Conservation (phyloP, 2,888 invertebrate species). For the Julus scandinavius region DNA sequence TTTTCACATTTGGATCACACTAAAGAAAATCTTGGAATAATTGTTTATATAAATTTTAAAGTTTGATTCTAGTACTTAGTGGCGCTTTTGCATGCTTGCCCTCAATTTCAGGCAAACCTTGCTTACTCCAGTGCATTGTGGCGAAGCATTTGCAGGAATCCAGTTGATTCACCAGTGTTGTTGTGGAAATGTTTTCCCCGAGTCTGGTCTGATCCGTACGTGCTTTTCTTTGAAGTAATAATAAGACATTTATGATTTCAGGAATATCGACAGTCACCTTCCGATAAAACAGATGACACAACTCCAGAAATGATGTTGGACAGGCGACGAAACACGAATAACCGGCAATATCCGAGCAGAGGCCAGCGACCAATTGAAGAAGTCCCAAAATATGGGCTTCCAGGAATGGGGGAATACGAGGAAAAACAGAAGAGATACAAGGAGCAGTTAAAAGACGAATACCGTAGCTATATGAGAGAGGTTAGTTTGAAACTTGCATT, state of each 20-base stretch:
- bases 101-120: not conserved
- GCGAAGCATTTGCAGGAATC: not conserved
- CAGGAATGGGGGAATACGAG: constrained; percentile 57
- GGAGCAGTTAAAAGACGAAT: constrained; percentile 50
- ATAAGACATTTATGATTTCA: not conserved
- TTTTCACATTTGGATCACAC: too few species aligned
- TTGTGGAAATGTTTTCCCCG: not conserved
- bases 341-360: not conserved
- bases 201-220: not conserved
- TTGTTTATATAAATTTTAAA: too few species aligned
- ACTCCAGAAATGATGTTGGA: not conserved
- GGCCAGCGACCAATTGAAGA: not conserved
- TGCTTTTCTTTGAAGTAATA: not conserved
- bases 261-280: not conserved
- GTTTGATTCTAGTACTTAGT: too few species aligned
- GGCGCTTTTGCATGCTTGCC: too few species aligned
- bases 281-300: not conserved
- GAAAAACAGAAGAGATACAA: constrained; percentile 53
- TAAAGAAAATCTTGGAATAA: too few species aligned
- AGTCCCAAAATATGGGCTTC: constrained; percentile 56
- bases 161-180: not conserved
- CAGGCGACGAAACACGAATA: constrained; percentile 26
- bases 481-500: constrained; percentile 9
- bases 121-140: not conserved
- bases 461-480: constrained; percentile 49